phyloP scores from a whole-genome alignment of 2,888 invertebrate genomes.

The Sussaba pulchella region DNA sequence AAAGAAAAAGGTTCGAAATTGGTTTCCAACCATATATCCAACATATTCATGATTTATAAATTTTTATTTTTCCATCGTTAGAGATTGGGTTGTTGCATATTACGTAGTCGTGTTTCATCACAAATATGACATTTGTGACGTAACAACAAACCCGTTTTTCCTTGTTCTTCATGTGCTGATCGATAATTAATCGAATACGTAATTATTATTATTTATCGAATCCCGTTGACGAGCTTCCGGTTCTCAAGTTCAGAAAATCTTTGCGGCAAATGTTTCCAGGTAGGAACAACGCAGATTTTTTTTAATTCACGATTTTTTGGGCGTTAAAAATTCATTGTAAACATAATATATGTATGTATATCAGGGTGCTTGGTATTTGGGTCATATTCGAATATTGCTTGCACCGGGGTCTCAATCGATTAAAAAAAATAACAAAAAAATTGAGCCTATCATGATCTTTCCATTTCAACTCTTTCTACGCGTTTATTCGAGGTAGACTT shows the following conservation, averaged over 20 bases:
- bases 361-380: too few species aligned
- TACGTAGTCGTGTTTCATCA: constrained; percentile 53
- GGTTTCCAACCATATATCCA: too few species aligned
- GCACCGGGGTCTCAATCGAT: too few species aligned
- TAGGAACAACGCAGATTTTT: not conserved
- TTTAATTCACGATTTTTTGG: not conserved
- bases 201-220: constrained; percentile 21
- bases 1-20: too few species aligned
- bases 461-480: too few species aligned
- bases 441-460: too few species aligned
- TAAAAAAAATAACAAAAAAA: too few species aligned
- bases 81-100: constrained; percentile 60
- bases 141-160: not conserved
- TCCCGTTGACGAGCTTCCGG: not conserved
- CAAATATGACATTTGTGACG: not conserved
- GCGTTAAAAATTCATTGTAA: not conserved
- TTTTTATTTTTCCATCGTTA: constrained; percentile 23
- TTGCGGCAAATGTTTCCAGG: not conserved
- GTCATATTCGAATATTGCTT: too few species aligned
- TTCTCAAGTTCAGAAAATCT: not conserved
- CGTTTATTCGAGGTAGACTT: too few species aligned
- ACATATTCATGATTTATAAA: too few species aligned
- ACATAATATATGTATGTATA: too few species aligned
- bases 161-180: not conserved
- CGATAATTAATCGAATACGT: constrained; percentile 1